phyloP scores from a whole-genome alignment of 2,113 vertebrate genomes.

The Meles meles region DNA sequence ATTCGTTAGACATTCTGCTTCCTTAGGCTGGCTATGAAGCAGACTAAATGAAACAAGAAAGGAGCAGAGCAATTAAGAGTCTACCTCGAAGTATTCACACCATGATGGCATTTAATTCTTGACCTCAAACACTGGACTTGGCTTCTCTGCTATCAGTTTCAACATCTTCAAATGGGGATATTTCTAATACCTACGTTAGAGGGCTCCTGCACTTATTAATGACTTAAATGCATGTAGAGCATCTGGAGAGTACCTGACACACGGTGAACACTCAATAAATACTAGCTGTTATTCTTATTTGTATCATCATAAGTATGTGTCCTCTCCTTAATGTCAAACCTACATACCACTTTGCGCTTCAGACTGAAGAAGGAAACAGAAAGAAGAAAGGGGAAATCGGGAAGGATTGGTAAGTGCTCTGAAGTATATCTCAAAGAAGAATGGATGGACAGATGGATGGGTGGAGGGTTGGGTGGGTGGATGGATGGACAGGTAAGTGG shows the following conservation, averaged over 20 bases:
- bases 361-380: background rate
- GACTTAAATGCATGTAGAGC: background rate
- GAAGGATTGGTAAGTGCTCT: background rate
- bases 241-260: background rate
- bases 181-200: background rate
- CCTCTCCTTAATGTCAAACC: background rate
- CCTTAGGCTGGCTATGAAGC: no score
- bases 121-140: no score
- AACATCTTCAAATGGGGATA: background rate
- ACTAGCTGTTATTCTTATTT: background rate
- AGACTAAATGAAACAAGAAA: background rate
- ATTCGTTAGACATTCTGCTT: background rate
- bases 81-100: no score
- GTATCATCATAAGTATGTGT: background rate
- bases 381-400: background rate
- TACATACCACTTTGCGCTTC: background rate
- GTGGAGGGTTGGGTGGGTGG: background rate
- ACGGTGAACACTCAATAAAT: background rate
- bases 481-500: no score
- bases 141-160: background rate
- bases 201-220: background rate
- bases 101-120: background rate
- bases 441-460: background rate
- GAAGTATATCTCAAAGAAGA: background rate
- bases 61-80: background rate